Evolutionary conservation across 2,888 invertebrate genomes (phyloP).

Genomic region (Pandemis heparana): DNA sequence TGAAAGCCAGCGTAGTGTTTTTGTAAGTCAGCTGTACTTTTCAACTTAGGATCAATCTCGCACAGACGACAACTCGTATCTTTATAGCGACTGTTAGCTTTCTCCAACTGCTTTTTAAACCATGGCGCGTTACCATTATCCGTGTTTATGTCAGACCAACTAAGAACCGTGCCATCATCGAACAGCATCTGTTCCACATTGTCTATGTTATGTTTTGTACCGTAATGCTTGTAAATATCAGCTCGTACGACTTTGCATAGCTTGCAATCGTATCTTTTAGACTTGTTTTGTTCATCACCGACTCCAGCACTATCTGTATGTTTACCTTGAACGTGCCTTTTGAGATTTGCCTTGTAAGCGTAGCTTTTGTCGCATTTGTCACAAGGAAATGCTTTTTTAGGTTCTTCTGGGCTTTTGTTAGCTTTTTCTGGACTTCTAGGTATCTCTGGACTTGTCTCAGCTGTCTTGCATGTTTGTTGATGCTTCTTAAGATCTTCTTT

Average conservation of each 20-base stretch:
- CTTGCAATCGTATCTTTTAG: not conserved
- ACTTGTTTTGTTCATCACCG: not conserved
- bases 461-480: no score
- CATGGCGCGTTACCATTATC: not conserved
- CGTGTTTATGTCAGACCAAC: not conserved
- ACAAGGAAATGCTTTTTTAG: not conserved
- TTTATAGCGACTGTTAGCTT: not conserved
- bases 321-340: not conserved
- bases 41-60: not conserved
- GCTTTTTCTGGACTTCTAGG: not conserved
- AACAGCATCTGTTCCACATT: not conserved
- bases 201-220: not conserved
- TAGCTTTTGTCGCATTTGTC: not conserved
- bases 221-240: not conserved
- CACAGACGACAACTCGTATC: not conserved
- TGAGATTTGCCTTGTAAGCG: not conserved
- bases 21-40: not conserved
- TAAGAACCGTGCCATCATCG: not conserved
- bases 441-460: no score
- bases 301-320: not conserved
- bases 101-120: not conserved
- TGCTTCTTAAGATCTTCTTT: no score
- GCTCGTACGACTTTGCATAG: not conserved
- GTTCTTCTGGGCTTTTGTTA: not conserved
- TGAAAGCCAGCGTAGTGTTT: not conserved